Evolutionary conservation across 92 coral and sea anemone species (phyloP), one percentile per base, ranked within the genome.

Genomic region (Anthopleura xanthogrammica): DNA sequence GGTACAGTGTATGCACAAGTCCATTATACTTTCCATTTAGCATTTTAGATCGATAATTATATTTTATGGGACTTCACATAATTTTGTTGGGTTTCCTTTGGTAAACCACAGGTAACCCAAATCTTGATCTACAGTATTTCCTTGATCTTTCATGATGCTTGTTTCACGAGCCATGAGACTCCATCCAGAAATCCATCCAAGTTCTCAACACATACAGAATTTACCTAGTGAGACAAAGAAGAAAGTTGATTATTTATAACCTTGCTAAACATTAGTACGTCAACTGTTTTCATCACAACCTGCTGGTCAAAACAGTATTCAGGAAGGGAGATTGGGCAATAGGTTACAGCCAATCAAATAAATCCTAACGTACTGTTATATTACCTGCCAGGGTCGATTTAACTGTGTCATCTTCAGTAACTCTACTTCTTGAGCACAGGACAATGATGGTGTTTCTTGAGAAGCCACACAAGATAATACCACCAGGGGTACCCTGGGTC

Each of bases 301-400:
- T 29, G 36, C 36, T 0, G 1, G 36, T 29, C 36, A 29, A 29
- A 29, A 29, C 36, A 29, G 36, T 29, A 29, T 0, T 29, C 36
- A 29, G 36, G 36, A 29, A 29, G 36, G 36, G 36, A 29, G 36
- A 29, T 29, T 29, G 36, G 36, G 36, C 36, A 29, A 29, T 29
- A 29, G 36, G 36, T 29, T 29, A 29, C 36, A 29, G 36, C 36
- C 36, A 29, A 29, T 29, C 36, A 29, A 29, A 29, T 29, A 29
- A 29, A 29, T 29, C 36, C 36, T 29, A 29, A 29, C 36, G 36
- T 29, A 29, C 36, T 60, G 65, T 6, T 60, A 60, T 60, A 0
- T 57, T 64, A 95, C 98, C 98, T 94, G 98, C 98, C 98, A 95
- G 52, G 93, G 98, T 86, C 96, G 90, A 83, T 92, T 95, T 23